Conservation (phyloP, 2,888 invertebrate genomes). For the Anaspis maculata region DNA sequence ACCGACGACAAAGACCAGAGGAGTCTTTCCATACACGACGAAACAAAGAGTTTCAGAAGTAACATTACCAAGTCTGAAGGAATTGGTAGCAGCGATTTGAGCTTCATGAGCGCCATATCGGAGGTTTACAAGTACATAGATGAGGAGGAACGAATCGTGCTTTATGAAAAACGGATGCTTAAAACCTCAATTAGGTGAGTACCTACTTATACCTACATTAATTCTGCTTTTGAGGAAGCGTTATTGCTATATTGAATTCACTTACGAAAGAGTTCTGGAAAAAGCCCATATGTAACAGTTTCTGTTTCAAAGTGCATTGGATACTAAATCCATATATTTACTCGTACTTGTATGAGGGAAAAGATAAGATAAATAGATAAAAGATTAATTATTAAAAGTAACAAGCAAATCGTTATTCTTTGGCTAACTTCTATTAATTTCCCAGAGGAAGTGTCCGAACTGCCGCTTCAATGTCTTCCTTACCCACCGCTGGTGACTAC, state of each 20-base stretch:
- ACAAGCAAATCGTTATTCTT: no score
- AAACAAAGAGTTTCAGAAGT: neutral
- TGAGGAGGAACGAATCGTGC: constrained; percentile 57
- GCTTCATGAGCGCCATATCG: constrained; percentile 52
- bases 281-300: no score
- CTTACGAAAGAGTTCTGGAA: no score
- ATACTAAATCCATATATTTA: no score
- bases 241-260: no score
- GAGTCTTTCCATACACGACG: no score
- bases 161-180: constrained; percentile 57
- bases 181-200: constrained; percentile 50
- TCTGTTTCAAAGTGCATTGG: no score
- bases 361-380: neutral
- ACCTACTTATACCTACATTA: constrained; percentile 10
- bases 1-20: no score
- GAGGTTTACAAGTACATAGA: constrained; percentile 73
- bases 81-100: constrained; percentile 19
- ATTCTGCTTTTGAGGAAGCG: constrained; percentile 4
- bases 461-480: no score
- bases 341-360: no score
- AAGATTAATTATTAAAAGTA: no score
- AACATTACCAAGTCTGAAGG: constrained; percentile 15
- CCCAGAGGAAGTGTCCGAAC: no score
- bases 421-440: neutral
- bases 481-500: constrained; percentile 55